phyloP scores from a whole-genome alignment of 2,113 vertebrate species.

The Thomomys bottae region DNA sequence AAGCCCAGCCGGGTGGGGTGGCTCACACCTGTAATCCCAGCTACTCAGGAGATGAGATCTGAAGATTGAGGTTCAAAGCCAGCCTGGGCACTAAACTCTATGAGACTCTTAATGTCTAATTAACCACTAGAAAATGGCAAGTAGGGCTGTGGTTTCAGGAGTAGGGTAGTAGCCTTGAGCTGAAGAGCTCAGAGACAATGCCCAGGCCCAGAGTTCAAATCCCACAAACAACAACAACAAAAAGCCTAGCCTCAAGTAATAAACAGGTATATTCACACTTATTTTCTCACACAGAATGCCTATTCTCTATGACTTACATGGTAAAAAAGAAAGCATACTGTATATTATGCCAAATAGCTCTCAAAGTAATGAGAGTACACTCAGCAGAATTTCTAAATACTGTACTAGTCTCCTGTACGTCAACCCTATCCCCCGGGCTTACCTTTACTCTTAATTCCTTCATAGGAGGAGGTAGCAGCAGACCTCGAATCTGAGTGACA shows the following conservation, averaged over 20 bases:
- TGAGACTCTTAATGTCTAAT: too few species aligned
- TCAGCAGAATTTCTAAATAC: background rate
- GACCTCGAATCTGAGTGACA: slow-evolving; percentile 96
- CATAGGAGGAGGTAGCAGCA: slow-evolving; percentile 96
- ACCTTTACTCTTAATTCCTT: slow-evolving; percentile 98
- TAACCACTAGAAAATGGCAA: too few species aligned
- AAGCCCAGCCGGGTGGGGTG: background rate
- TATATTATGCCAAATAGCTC: background rate
- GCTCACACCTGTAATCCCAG: too few species aligned
- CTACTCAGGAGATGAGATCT: too few species aligned
- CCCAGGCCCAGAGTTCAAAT: too few species aligned
- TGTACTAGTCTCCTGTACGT: accelerated
- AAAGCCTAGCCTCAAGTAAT: background rate
- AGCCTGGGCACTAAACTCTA: too few species aligned
- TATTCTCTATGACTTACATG: background rate
- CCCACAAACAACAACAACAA: too few species aligned
- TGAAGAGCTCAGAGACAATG: too few species aligned
- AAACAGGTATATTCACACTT: background rate
- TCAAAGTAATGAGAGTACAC: background rate
- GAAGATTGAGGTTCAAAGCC: too few species aligned
- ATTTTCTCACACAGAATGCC: background rate
- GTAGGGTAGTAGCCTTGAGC: too few species aligned
- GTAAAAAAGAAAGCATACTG: background rate
- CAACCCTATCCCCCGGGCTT: background rate
- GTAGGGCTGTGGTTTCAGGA: too few species aligned